Evolutionary conservation across 1,140 invertebrate genomes (phyloP), one percentile per base, ranked within the genome.

Genomic region (Drosophila oshimai): DNA sequence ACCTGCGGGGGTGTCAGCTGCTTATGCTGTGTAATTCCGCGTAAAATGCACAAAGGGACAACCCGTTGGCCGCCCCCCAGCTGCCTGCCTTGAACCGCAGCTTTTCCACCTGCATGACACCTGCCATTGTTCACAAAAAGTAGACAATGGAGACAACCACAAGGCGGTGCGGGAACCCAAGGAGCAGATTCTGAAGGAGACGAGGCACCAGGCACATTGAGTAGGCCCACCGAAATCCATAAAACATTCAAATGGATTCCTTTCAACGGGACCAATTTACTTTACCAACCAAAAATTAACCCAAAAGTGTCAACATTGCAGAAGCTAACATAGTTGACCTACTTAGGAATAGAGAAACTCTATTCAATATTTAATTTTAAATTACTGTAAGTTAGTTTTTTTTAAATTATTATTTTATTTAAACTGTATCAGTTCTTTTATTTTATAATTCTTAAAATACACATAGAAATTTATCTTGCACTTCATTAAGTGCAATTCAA

Each of bases 41-140:
- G 81, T 86, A 86, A 86, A 86, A 86, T 80, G 81, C 72, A 86
- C 80, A 86, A 86, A 86, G 71, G 75, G 61, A 80, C 60, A 71
- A 45, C 62, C 67, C 68, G 54, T 71, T 54, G 44, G 17, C 36
- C 4, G 28, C 20, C n/a, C 3, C 28, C 20, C 17, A 22, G 46
- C 18, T 15, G 36, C 29, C 29, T 33, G 45, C 46, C 68, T 50
- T 45, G 54, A 50, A 49, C 68, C 45, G 53, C 67, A 39, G 36
- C 31, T 45, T 33, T 51, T 57, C 36, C 69, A 46, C 55, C 67
- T 75, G 80, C 72, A 67, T 76, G 80, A 86, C 80, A 87, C 80
- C 76, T 87, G 72, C 75, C 65, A 73, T 86, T 86, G 80, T 86
- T 80, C 75, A 51, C 36, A 51, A 86, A 86, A 75, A 73, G 54